Evolutionary conservation across 2,797 vertebrate genomes (phyloP), one percentile per base, ranked within the genome.

Genomic region (Enoplosus armatus): DNA sequence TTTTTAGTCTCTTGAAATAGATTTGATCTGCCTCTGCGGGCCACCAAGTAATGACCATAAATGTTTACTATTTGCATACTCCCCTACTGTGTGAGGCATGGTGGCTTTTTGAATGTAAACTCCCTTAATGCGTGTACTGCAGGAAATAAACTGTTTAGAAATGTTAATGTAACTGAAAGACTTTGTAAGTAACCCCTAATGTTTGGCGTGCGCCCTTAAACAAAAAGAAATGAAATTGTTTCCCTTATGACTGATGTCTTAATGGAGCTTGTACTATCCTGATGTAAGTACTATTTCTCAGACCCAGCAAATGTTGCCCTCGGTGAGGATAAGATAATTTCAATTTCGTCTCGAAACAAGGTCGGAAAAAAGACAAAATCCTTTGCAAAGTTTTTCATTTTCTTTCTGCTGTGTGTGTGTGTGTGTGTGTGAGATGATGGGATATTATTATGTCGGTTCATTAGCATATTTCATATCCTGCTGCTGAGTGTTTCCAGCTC

Each of bases 401-500:
- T 90, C 77, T 69, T 24, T 55, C 77, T 11, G 29, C 53, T 8
- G 18, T 26, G 33, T 45, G 72, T 51, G 60, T 62, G 37, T 14
- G 66, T 8, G 18, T 26, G 33, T 45, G 72, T 51, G 60, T 62
- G 37, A 4, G 66, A 85, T 85, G 86, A 83, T 76, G 72, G 79
- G 53, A 81, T 90, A 81, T 91, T 89, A 93, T 87, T 79, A 86
- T 80, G 50, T 55, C 0, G 50, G 29, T 43, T 85, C 85, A 93
- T 93, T 94, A 91, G 79, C 92, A 94, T 93, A 92, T 93, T 89
- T 92, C 89, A 92, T 91, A 92, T 92, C 89, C 90, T 88, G 88
- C 87, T 59, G 86, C 79, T 0, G 18, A 83, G 74, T 31, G 15
- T 75, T 85, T 63, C 45, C 77, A 59, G 82, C 80, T 71, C 77